Base-by-base conservation (phyloP, 2,888 invertebrate species). In the Macrophya alboannulata region DNA sequence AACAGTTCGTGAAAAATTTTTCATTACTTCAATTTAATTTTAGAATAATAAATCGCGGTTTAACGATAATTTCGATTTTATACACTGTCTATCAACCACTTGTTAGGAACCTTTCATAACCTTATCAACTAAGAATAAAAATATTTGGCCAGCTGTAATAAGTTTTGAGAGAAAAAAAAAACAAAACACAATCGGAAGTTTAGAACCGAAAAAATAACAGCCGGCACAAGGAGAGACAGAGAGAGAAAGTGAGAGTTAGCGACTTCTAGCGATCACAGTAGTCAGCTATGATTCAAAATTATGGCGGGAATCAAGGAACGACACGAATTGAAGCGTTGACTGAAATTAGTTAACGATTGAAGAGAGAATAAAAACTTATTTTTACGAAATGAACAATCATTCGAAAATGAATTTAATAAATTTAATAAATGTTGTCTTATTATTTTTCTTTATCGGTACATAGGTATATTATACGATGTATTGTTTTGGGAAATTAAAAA, bases 1-100 rank as follows among this genome's bases (percentile, higher is more conserved):
- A 77, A 84, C 65, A 37, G 21, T 84, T 59, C 43, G 37, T 9
- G n/a, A 87, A 85, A 15, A 55, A 48, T 55, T 37, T 83, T 59
- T 55, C 15, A 17, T 1, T 68, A 0, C 4, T 25, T 37, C 12
- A 68, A 48, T 31, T 31, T 31, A 77, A 65, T 59, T 68, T 59
- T 43, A 21, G 51, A 77, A 55, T n/a, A 4, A n/a, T 31, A 31
- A 71, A 40, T 51, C 37, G 40, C 76, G 37, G 6, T 12, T 74
- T 17, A 45, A 45, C 45, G 21, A 21, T 68, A 0, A 0, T 21
- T 74, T 17, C 37, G n/a, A 77, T 51, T 55, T 77, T n/a, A 55
- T 17, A 55, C 51, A 77, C 51, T n/a, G 77, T 77, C 77, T 17
- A 68, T 31, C 31, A 55, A 51, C n/a, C 77, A 77, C 51, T 77